A percentile compares a stretch with the other conserved stretches of the same genome.
These are phyloP conservation scores for Lateolabrax maculatus DNA, from an alignment of 2,797 vertebrate genomes.

Conservation along the genomic window DNA sequence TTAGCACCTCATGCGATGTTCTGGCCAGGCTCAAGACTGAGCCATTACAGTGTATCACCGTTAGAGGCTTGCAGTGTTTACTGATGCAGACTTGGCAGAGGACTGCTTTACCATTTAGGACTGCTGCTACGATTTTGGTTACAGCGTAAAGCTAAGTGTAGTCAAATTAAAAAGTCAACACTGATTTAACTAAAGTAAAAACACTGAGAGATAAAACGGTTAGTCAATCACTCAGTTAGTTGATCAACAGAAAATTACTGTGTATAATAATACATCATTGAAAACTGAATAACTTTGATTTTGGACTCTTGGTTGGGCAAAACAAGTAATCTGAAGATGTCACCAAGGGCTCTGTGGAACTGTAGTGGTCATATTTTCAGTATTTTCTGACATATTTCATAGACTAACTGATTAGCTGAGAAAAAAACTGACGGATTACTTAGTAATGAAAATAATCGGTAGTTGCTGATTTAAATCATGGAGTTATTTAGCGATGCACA, in stretches of 20 bases:
- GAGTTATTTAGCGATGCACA: too few species aligned
- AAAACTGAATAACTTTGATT: neutral
- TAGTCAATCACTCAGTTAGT: neutral
- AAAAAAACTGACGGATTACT: neutral
- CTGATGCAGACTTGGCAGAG: conserved; percentile 75
- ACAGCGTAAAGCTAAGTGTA: conserved; percentile 21
- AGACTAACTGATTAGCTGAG: neutral
- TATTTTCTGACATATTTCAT: neutral
- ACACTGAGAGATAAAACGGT: neutral
- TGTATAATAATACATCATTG: neutral
- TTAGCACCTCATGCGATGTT: conserved; percentile 74
- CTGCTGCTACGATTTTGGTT: conserved; percentile 49
- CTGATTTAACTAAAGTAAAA: neutral
- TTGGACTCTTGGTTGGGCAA: neutral
- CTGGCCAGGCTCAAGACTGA: conserved; percentile 69
- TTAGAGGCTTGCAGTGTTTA: conserved; percentile 76
- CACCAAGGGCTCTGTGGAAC: neutral
- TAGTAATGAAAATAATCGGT: neutral
- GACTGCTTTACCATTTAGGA: conserved; percentile 58
- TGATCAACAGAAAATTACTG: neutral
- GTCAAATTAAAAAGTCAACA: conserved; percentile 17
- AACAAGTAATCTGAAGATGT: neutral
- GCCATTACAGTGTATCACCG: conserved; percentile 77
- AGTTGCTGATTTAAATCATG: neutral
- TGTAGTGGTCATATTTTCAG: neutral